Base-by-base conservation (phyloP, 2,113 vertebrate species). In the Campylorhamphus procurvoides region DNA sequence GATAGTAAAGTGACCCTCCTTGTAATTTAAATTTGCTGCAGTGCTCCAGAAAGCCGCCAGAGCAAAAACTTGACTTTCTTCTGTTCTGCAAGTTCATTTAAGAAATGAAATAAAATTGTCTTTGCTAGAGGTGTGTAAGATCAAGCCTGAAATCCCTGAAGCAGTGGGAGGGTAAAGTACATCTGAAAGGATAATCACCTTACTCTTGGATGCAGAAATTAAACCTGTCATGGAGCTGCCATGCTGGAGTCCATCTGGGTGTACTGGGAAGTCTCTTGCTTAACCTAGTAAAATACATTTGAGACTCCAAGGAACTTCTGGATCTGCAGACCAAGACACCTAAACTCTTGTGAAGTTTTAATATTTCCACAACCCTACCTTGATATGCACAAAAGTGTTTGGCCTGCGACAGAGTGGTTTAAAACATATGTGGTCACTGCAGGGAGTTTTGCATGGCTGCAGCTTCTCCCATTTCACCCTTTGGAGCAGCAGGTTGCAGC, bases 401-500 rank as follows among this genome's bases (percentile, higher is more conserved):
- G 16, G 14, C 5, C 18, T 40, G 27, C 17, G 60, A 73, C 46
- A 22, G 60, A 92, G 49, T 2, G 1, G 64, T 88, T 96, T 87
- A 84, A 77, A 63, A 6, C 3, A 1, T 25, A 4, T 0, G 1
- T 0, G 4, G 50, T 78, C 8, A 40, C 62, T 89, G 69, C 62
- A 78, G 52, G 74, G 86, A 82, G 27, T 31, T 84, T n/a, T 63
- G 44, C 58, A 13, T 73, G 94, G 74, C 68, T 84, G 71, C 69
- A 87, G 31, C 87, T 85, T 96, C 91, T 97, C 71, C 89, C 17
- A 2, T 91, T 87, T 95, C 84, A 59, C 20, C 20, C 53, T 14
- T 76, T 50, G 67, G 75, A 90, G 79, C 90, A 82, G 87, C 63
- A 90, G 69, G 62, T 50, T 62, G 62, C 59, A 55, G 50, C 68